A percentile compares a stretch with the other conserved stretches of the same genome.
Evolutionary conservation across 2,113 vertebrate species (phyloP).

Genomic region (Sceloporus tristichus): DNA sequence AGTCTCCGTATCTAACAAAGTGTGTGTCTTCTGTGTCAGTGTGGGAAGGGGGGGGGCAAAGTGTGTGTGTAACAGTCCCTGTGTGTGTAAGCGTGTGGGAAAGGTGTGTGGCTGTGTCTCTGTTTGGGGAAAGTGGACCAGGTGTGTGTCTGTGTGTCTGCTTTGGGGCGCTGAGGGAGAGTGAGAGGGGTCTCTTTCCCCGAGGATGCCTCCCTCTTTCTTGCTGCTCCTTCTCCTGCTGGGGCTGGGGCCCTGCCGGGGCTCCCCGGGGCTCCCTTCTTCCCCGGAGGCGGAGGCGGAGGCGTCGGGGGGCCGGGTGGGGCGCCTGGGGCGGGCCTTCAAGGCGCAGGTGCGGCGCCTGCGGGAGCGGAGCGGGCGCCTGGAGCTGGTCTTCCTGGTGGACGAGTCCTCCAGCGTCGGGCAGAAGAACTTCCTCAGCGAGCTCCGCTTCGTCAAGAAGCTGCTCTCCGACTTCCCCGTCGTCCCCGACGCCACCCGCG

Average conservation of each 20-base stretch:
- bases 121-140: no score
- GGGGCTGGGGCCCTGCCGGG: constrained; percentile 30
- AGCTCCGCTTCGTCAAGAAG: constrained; percentile 95
- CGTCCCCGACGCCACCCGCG: constrained; percentile 90
- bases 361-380: constrained; percentile 85
- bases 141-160: no score
- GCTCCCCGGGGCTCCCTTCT: not conserved
- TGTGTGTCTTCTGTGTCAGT: no score
- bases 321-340: constrained; percentile 90
- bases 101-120: no score
- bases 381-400: constrained; percentile 96
- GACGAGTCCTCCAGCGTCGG: constrained; percentile 98
- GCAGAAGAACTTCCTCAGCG: constrained; percentile 91
- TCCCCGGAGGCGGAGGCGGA: constrained; percentile 73
- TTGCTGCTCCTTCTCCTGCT: not conserved
- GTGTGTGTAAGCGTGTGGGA: no score
- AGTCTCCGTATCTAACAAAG: no score
- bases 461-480: constrained; percentile 97
- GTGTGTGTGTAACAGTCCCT: no score
- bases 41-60: no score
- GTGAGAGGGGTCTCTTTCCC: no score
- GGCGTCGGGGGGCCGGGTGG: constrained; percentile 85
- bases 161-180: no score
- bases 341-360: constrained; percentile 90
- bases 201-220: no score